Conservation (phyloP, 2,888 invertebrate species). For the Drosophila nr. perissopoda region DNA sequence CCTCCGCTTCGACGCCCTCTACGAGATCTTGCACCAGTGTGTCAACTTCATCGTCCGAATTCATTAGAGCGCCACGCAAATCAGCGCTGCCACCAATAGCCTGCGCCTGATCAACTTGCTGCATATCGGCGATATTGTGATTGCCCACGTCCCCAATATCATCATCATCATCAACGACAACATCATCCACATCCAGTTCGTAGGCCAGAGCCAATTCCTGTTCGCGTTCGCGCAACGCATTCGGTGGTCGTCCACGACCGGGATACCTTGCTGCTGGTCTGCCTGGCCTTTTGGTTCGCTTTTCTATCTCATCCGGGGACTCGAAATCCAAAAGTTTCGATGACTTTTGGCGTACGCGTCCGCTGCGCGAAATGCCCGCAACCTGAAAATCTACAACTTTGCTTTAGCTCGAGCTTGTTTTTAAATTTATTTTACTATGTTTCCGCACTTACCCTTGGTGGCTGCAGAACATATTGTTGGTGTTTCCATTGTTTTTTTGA, state of each 20-base stretch:
- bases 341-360: slow-evolving; percentile 96
- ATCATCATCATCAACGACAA: slow-evolving; percentile 31
- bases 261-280: slow-evolving; percentile 55
- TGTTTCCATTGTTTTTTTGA: slow-evolving; percentile 54
- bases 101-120: slow-evolving; percentile 12
- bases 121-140: slow-evolving; percentile 32
- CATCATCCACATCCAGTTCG: slow-evolving; percentile 34
- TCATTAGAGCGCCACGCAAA: slow-evolving; percentile 48
- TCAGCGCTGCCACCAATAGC: slow-evolving; percentile 16
- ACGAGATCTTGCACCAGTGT: slow-evolving; percentile 82
- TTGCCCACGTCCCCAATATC: slow-evolving; percentile 29
- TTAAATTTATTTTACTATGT: background rate
- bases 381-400: slow-evolving; percentile 89
- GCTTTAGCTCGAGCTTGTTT: slow-evolving; percentile 3
- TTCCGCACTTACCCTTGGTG: slow-evolving; percentile 32
- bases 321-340: slow-evolving; percentile 97
- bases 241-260: slow-evolving; percentile 65
- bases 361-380: slow-evolving; percentile 94
- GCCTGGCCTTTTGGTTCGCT: slow-evolving; percentile 60
- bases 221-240: slow-evolving; percentile 55
- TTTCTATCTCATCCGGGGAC: slow-evolving; percentile 93
- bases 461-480: slow-evolving; percentile 25
- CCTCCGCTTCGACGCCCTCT: slow-evolving; percentile 77
- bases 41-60: slow-evolving; percentile 82
- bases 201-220: slow-evolving; percentile 45